These are phyloP conservation scores for Sitobion miscanthi DNA, from an alignment of 1,140 invertebrate genomes.

Conservation along the genomic window DNA sequence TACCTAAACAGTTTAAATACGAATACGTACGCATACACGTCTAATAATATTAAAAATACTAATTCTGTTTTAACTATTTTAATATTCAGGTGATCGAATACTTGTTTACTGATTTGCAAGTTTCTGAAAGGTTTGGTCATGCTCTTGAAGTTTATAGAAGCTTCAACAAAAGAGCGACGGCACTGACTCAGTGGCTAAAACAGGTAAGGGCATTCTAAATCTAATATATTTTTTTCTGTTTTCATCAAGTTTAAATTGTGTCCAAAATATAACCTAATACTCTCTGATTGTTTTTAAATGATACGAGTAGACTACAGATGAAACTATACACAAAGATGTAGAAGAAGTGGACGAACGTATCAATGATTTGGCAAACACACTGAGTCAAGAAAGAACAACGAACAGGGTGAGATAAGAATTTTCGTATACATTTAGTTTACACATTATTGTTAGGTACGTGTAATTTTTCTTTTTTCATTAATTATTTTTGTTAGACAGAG, in stretches of 20 bases:
- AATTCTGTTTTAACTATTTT: neutral
- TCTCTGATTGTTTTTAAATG: neutral
- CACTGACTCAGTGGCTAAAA: constrained; percentile 70
- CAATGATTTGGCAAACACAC: constrained; percentile 57
- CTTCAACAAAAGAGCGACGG: constrained; percentile 66
- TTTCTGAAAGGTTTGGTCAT: constrained; percentile 65
- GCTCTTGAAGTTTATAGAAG: constrained; percentile 66
- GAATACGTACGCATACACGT: neutral
- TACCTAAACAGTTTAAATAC: neutral
- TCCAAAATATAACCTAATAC: neutral
- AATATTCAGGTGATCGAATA: constrained; percentile 65
- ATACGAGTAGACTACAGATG: constrained; percentile 59
- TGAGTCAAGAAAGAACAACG: constrained; percentile 59
- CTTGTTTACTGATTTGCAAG: constrained; percentile 69
- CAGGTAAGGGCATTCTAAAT: constrained; percentile 62
- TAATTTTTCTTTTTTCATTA: neutral
- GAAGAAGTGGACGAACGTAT: constrained; percentile 60
- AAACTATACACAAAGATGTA: constrained; percentile 61
- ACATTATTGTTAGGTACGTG: neutral
- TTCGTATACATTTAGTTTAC: neutral
- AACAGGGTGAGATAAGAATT: constrained; percentile 58
- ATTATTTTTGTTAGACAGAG: constrained; percentile 45
- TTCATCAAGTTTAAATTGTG: neutral
- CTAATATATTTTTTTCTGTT: neutral
- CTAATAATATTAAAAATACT: neutral